Conservation (phyloP, 2,113 vertebrate species). For the Pionites leucogaster region DNA sequence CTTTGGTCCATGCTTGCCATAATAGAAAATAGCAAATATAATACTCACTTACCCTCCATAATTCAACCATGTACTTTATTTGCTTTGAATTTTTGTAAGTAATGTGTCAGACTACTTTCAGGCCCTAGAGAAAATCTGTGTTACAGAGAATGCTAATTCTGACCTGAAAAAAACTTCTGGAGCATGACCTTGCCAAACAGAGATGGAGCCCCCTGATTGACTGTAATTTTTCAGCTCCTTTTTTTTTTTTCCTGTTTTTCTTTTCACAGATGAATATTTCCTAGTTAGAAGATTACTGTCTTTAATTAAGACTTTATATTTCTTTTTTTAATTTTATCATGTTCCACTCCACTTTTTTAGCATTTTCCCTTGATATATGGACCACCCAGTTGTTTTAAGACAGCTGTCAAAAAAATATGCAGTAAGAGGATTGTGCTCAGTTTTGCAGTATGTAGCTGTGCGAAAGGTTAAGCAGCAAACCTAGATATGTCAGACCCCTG, state of each 20-base stretch:
- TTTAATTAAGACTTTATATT: background rate
- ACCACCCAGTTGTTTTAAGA: slow-evolving; percentile 31
- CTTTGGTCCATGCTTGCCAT: background rate
- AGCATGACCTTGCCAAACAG: background rate
- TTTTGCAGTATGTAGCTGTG: background rate
- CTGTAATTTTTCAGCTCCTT: background rate
- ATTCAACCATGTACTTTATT: background rate
- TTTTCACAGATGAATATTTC: background rate
- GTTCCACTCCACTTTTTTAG: background rate
- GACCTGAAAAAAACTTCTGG: background rate
- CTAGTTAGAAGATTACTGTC: background rate
- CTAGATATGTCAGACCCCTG: background rate
- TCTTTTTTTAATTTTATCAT: background rate
- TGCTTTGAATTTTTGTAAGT: background rate
- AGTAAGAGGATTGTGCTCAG: background rate
- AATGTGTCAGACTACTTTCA: background rate
- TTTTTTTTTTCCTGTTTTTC: background rate
- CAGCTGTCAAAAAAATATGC: slow-evolving; percentile 35
- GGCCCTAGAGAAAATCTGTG: background rate
- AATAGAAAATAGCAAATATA: slow-evolving; percentile 2
- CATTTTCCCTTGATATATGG: background rate
- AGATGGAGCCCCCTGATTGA: background rate
- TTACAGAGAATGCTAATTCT: background rate
- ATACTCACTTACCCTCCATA: background rate
- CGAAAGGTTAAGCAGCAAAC: background rate